Base-by-base conservation (phyloP, 1,140 invertebrate genomes). In the Ptiloglossa arizonensis region DNA sequence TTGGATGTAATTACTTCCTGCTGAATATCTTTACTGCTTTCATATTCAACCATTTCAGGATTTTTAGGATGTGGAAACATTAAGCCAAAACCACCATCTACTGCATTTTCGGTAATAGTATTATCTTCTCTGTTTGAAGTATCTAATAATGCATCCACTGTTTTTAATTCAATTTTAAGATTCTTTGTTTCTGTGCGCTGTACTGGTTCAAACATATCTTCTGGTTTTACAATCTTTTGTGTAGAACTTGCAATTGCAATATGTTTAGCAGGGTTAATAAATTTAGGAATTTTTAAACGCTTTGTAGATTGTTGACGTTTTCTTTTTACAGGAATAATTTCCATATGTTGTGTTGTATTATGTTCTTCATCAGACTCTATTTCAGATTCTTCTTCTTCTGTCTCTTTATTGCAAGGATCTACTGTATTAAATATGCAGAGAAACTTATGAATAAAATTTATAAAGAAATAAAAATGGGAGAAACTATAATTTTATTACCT, bases 361-460 rank as follows among this genome's bases (percentile, higher is more conserved):
- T 88, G 86, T 85, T 95, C 95, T 75, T 93, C 93, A 72, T 96
- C 96, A 90, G 95, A 96, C 88, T 97, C 96, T 80, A 97, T 92
- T 93, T 97, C 97, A 56, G 97, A 97, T 90, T 98, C 97, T 78
- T 95, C 93, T 77, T 95, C 94, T 72, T 87, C 86, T 76, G 79
- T 84, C 38, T 79, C 79, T 27, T 86, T 78, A 19, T 81, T 38
- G 24, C 82, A 50, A 63, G 57, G 11, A 73, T 24, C 66, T 69
- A 59, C 54, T 41, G 5, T 0, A 22, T 50, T 50, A 56, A 32
- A 52, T 35, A 38, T 15, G 15, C 5, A 22, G 32, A 32, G 24
- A 38, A 46, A 15, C 46, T 27, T 3, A 44, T 17, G 29, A 1
- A 50, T 46, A 32, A 44, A 41, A 64, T 52, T 50, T 27, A 15